Percentiles rank a stretch among this genome's conserved stretches.
phyloP scores from a whole-genome alignment of 2,113 vertebrate species.

The Morone chrysops region DNA sequence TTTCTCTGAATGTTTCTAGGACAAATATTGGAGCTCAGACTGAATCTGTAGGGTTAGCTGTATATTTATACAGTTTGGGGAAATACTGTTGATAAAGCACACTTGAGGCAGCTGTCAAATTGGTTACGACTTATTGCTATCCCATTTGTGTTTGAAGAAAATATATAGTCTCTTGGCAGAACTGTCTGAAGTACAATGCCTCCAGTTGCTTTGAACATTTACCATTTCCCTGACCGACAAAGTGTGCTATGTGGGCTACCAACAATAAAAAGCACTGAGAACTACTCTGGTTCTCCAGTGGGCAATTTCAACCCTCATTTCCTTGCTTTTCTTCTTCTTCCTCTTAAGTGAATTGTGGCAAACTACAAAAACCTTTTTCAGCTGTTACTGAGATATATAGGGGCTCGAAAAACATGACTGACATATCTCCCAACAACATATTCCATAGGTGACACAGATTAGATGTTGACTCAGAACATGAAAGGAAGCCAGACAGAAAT shows the following conservation, averaged over 20 bases:
- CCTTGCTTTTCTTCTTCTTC: slow-evolving; percentile 20
- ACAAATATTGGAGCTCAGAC: slow-evolving; percentile 7
- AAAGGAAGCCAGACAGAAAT: slow-evolving; percentile 6
- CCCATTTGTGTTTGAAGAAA: slow-evolving; percentile 52
- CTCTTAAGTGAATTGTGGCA: slow-evolving; percentile 20
- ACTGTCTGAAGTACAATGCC: slow-evolving; percentile 43
- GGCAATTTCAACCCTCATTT: slow-evolving; percentile 35
- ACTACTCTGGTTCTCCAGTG: slow-evolving; percentile 32
- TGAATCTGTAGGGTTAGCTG: slow-evolving; percentile 1
- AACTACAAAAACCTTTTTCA: slow-evolving; percentile 29
- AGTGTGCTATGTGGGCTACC: slow-evolving; percentile 29
- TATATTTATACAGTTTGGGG: slow-evolving; percentile 7
- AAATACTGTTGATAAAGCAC: slow-evolving; percentile 40
- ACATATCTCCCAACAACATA: slow-evolving; percentile 24
- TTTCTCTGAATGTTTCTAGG: slow-evolving; percentile 21
- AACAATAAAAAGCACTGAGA: slow-evolving; percentile 35
- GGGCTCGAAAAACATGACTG: slow-evolving; percentile 21
- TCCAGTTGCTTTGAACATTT: slow-evolving; percentile 55
- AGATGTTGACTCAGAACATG: slow-evolving; percentile 16
- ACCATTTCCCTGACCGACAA: slow-evolving; percentile 38
- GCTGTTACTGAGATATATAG: slow-evolving; percentile 16
- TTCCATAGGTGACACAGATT: slow-evolving; percentile 8
- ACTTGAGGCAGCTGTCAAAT: slow-evolving; percentile 34
- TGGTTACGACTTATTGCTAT: slow-evolving; percentile 50
- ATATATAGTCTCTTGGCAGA: slow-evolving; percentile 52